Base-by-base conservation (phyloP, 2,113 vertebrate genomes). In the Coryphaenoides rupestris region DNA sequence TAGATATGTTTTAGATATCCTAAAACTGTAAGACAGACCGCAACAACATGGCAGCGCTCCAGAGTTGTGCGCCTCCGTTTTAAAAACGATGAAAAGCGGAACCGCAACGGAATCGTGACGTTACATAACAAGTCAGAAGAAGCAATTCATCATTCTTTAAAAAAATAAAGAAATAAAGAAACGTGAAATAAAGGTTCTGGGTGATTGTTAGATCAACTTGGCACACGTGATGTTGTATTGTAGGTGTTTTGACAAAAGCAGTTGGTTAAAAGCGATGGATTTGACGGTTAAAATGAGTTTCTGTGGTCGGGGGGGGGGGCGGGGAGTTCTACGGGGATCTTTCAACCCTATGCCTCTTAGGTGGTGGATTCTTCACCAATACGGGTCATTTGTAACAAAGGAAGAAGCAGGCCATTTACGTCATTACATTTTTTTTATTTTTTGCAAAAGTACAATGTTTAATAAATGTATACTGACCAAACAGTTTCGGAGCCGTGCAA, bases 361-460 rank as follows among this genome's bases (percentile, higher is more conserved):
- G n/a, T n/a, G n/a, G 10, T 33, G 28, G 28, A 2, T 33, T 33
- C 28, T 33, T 33, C 10, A 40, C 33, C 33, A 40, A 40, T 40
- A 40, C 9, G 33, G 19, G 21, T 55, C 53, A 59, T 0, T 56
- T 65, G 61, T 55, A 92, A 89, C 84, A 95, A 95, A 90, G 86
- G 87, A 94, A 80, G 88, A 93, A 91, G 91, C 92, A 85, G 78
- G 73, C 74, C 22, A 76, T 76, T 78, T 87, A 90, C 92, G 90
- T 90, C 92, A 76, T 86, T 85, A 84, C 85, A 82, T 75, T 70
- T 65, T 92, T 96, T 98, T 97, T 96, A 96, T 98, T 92, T 60
- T 71, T 2, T 62, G 70, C 63, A 28, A 81, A 88, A 90, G 90
- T 93, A 95, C 94, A 97, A 84, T 82, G 33, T 90, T n/a, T 75